Percentiles rank a stretch among this genome's conserved stretches.
phyloP scores from a whole-genome alignment of 2,888 invertebrate genomes.

The Diarsia rubi region DNA sequence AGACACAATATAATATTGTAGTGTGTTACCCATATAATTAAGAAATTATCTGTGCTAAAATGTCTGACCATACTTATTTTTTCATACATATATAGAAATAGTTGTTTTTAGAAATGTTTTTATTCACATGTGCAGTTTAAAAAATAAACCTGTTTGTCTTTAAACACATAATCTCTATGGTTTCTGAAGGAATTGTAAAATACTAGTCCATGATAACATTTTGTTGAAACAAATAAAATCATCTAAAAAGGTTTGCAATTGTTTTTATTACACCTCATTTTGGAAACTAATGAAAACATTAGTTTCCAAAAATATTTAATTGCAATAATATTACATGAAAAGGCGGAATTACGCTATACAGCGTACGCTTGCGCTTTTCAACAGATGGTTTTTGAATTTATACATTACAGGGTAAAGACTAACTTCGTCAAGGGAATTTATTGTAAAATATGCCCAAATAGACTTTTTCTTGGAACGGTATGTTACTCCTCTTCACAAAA shows the following conservation, averaged over 20 bases:
- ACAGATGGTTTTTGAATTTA: background rate
- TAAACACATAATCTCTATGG: slow-evolving; percentile 3
- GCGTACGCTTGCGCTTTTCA: background rate
- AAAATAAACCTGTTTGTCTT: slow-evolving; percentile 16
- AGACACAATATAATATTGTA: background rate
- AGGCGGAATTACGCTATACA: background rate
- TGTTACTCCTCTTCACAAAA: background rate
- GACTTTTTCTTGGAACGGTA: background rate
- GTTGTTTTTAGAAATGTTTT: slow-evolving; percentile 9
- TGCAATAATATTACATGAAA: slow-evolving; percentile 15
- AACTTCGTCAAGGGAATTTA: background rate
- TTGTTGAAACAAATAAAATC: slow-evolving; percentile 58
- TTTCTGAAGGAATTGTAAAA: slow-evolving; percentile 35
- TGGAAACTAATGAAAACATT: too few species aligned
- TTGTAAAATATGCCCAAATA: background rate
- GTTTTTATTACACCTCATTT: slow-evolving; percentile 45
- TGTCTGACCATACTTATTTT: background rate
- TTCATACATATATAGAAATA: slow-evolving; percentile 5
- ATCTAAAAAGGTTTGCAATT: slow-evolving; percentile 50
- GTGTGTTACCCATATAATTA: slow-evolving; percentile 17
- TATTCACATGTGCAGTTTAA: slow-evolving; percentile 46
- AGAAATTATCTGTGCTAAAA: slow-evolving; percentile 6
- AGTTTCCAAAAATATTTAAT: slow-evolving; percentile 11
- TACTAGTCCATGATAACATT: slow-evolving; percentile 36
- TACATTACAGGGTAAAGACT: background rate